phyloP scores from a whole-genome alignment of 2,113 vertebrate genomes.

The Cyprinodon tularosa region DNA sequence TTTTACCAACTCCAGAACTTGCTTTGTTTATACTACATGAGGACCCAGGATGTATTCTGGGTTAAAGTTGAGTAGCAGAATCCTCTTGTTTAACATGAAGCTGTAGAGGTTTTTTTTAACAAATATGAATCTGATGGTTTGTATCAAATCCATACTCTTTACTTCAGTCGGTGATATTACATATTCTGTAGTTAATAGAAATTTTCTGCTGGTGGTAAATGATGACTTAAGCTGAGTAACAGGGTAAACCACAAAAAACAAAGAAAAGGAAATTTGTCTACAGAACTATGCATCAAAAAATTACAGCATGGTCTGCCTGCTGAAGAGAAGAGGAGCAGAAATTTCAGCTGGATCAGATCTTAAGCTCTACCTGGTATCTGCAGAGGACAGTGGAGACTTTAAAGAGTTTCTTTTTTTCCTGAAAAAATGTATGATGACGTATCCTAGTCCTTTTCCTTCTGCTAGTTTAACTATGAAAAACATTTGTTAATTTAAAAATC shows the following conservation, averaged over 20 bases:
- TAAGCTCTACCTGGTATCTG: no score
- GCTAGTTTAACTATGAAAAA: slow-evolving; percentile 2
- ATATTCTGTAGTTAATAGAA: background rate
- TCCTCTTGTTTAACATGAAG: no score
- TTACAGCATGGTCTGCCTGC: background rate
- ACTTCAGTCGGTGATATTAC: background rate
- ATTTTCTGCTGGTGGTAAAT: no score
- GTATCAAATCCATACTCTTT: background rate
- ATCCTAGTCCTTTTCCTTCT: background rate
- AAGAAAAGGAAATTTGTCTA: background rate
- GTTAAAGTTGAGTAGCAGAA: no score
- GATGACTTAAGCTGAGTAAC: no score
- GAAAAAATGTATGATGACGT: background rate
- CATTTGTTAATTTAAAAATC: slow-evolving; percentile 36
- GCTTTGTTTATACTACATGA: no score
- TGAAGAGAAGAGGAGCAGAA: background rate
- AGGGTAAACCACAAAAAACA: no score
- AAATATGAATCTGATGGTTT: background rate
- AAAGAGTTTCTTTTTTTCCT: background rate
- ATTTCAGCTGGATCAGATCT: background rate
- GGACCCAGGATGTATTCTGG: no score
- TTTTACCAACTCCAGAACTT: no score
- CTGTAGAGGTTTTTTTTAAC: no score
- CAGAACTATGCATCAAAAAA: background rate
- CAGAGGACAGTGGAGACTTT: background rate